Base-by-base conservation (phyloP, 2,888 invertebrate species). In the Drosophila nigritarsus region DNA sequence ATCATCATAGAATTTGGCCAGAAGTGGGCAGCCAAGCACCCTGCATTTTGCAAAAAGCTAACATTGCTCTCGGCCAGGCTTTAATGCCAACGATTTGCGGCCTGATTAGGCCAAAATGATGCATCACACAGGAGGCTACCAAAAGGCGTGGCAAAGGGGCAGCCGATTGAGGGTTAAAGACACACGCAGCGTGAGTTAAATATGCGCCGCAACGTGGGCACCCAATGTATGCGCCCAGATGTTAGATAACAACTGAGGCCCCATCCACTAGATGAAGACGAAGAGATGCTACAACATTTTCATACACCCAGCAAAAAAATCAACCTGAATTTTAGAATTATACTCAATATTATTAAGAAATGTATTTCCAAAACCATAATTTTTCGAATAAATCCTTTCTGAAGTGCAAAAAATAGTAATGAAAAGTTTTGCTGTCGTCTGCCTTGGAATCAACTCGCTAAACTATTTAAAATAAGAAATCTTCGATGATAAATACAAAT, bases 51-150 rank as follows among this genome's bases (percentile, higher is more conserved):
- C 63, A 40, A 56, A 80, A 84, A 73, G 75, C 84, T 75, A 85
- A 82, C 84, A 88, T 84, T 67, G 88, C 87, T 83, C 62, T 79
- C 68, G 83, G 80, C 80, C 77, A 67, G 70, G 80, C 77, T 84
- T 82, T 87, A 88, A 87, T 88, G 84, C 84, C 79, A 82, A 87
- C 89, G 87, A 87, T 89, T 89, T 87, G 87, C 78, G 78, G 65
- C 66, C 70, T 87, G 87, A 87, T 87, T 87, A 87, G 89, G 77
- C 78, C 75, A 87, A 89, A 89, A 87, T 89, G 87, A 89, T 87
- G 89, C 87, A 87, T 87, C 87, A 83, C 83, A 86, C 65, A 76
- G 40, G 34, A 59, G 38, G 27, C 38, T 38, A 36, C 42, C 53
- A 24, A 48, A 45, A 36, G 36, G 36, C 45, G 45, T 45, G 15